These are phyloP conservation scores for Melinaea marsaeus DNA, from an alignment of 2,888 invertebrate genomes.

Conservation along the genomic window DNA sequence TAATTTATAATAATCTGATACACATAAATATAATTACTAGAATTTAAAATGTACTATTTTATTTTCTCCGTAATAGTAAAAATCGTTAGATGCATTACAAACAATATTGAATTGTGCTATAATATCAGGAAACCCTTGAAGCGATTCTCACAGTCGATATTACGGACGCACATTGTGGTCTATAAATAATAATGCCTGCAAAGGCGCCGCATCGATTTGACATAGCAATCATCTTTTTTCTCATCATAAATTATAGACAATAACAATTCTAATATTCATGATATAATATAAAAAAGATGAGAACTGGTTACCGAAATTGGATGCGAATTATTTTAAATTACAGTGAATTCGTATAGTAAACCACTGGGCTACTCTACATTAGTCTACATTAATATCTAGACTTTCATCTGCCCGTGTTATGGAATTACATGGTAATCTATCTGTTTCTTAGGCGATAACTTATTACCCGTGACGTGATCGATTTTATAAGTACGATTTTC, in stretches of 20 bases:
- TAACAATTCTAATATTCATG: constrained; percentile 23
- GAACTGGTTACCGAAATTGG: constrained; percentile 18
- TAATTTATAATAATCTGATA: too few relatives aligned
- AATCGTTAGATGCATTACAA: not conserved
- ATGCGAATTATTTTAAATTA: constrained; percentile 24
- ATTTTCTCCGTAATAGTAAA: not conserved
- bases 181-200: not conserved
- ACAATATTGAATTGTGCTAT: not conserved
- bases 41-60: too few relatives aligned
- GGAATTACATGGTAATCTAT: constrained; percentile 59
- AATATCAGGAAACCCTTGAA: not conserved
- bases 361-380: constrained; percentile 16
- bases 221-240: constrained; percentile 65
- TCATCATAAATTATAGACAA: constrained; percentile 58
- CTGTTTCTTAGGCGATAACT: constrained; percentile 50
- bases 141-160: not conserved
- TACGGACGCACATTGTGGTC: not conserved
- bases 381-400: constrained; percentile 28
- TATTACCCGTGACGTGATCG: constrained; percentile 47
- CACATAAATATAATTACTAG: too few relatives aligned
- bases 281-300: constrained; percentile 28
- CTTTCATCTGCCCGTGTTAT: constrained; percentile 57
- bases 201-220: constrained; percentile 44
- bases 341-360: constrained; percentile 18
- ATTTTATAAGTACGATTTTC: constrained; percentile 40